These are phyloP conservation scores for Lasioglossum villosulum DNA, from an alignment of 2,888 invertebrate species.

Conservation along the genomic window DNA sequence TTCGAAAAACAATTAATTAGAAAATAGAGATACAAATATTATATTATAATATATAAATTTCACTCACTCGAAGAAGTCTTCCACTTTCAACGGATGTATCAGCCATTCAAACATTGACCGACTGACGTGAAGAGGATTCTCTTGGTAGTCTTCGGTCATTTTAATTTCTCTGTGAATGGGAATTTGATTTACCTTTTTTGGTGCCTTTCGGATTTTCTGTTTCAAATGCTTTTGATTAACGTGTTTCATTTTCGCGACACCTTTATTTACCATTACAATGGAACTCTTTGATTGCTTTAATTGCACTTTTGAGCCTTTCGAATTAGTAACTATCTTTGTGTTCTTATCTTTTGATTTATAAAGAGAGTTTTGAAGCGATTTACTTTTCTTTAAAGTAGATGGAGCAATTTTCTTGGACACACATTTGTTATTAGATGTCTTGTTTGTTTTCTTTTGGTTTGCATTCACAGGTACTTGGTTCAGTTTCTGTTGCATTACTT, in stretches of 20 bases:
- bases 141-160: constrained; percentile 25
- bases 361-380: constrained; percentile 11
- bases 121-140: constrained; percentile 44
- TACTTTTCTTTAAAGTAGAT: constrained; percentile 17
- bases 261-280: constrained; percentile 18
- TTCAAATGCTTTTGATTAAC: constrained; percentile 14
- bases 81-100: constrained; percentile 47
- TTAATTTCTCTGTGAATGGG: not conserved
- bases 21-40: not conserved
- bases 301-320: not conserved
- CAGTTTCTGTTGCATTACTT: not conserved
- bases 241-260: constrained; percentile 33
- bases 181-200: not conserved
- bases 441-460: not conserved
- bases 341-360: constrained; percentile 1
- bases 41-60: not conserved
- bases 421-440: not conserved
- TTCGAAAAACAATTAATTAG: not conserved
- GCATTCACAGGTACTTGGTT: not conserved
- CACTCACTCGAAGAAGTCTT: constrained; percentile 55
- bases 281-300: constrained; percentile 28
- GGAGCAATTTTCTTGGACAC: constrained; percentile 4
- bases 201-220: not conserved
- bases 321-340: not conserved
- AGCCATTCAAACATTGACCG: constrained; percentile 51